Conservation (phyloP, 2,888 invertebrate genomes). For the Caenorhabditis sp. region DNA sequence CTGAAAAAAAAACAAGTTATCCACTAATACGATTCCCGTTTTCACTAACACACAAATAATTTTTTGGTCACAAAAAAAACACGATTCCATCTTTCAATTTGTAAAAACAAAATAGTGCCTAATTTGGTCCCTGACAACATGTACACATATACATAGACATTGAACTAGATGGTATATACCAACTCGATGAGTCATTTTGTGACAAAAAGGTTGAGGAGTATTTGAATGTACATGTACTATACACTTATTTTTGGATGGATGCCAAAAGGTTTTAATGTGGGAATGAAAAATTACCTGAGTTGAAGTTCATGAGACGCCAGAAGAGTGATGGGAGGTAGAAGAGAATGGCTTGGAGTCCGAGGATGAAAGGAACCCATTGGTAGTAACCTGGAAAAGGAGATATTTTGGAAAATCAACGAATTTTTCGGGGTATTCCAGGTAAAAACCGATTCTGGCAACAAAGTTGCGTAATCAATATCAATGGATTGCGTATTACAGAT, state of each 20-base stretch:
- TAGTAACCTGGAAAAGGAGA: conserved; percentile 65
- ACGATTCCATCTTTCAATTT: too few species aligned
- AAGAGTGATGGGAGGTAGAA: conserved; percentile 74
- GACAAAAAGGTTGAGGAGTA: conserved; percentile 1
- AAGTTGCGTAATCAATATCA: not conserved
- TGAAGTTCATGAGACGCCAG: conserved; percentile 73
- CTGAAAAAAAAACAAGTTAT: not conserved
- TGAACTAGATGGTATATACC: too few species aligned
- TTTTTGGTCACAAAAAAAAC: not conserved
- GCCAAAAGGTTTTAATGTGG: not conserved
- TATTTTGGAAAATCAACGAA: too few species aligned
- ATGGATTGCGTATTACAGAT: too few species aligned
- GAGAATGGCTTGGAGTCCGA: conserved; percentile 74
- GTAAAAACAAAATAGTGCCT: not conserved
- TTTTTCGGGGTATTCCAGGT: conserved; percentile 18
- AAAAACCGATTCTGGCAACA: not conserved
- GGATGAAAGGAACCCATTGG: conserved; percentile 72
- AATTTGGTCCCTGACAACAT: not conserved
- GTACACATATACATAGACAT: too few species aligned
- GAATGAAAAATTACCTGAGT: conserved; percentile 60
- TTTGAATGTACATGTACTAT: not conserved
- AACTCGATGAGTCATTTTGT: not conserved
- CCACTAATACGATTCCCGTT: not conserved
- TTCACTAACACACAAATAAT: not conserved
- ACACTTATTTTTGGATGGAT: not conserved